phyloP scores from a whole-genome alignment of 2,888 invertebrate genomes.

The Diaperis boleti region DNA sequence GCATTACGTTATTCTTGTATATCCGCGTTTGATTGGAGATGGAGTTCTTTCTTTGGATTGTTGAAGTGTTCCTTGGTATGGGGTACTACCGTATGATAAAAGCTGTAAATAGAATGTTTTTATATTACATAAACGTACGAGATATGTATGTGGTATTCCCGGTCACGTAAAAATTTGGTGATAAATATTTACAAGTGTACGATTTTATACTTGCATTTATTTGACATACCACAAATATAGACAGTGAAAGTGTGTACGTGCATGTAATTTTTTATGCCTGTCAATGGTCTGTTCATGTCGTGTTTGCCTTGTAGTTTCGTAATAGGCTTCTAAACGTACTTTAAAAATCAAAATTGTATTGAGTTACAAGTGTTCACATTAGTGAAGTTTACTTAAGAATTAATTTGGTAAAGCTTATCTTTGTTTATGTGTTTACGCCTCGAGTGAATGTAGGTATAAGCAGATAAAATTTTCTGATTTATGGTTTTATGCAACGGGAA shows the following conservation, averaged over 20 bases:
- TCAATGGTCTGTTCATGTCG: background rate
- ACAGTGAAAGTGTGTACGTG: conserved; percentile 22
- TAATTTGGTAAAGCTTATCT: conserved; percentile 1
- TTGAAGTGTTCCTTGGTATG: no score
- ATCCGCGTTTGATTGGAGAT: conserved; percentile 1
- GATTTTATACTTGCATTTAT: conserved; percentile 25
- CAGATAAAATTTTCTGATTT: conserved; percentile 3
- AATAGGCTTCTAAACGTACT: conserved; percentile 1
- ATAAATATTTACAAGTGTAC: conserved; percentile 34
- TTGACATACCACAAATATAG: conserved; percentile 17
- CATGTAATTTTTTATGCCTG: conserved; percentile 17
- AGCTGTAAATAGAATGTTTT: no score
- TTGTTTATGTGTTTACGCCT: background rate
- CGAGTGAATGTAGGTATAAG: background rate
- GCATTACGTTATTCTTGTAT: conserved; percentile 11
- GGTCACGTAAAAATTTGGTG: conserved; percentile 18
- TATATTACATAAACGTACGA: no score
- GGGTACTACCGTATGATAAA: no score
- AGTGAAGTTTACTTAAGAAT: no score
- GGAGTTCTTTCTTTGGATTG: conserved; percentile 4
- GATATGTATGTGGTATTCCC: conserved; percentile 7
- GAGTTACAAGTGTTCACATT: no score
- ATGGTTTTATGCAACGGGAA: background rate
- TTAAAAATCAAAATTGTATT: no score
- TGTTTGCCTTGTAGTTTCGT: conserved; percentile 4